A percentile compares a stretch with the other conserved stretches of the same genome.
phyloP scores from a whole-genome alignment of 2,797 vertebrate genomes.

The Urosaurus nigricauda region DNA sequence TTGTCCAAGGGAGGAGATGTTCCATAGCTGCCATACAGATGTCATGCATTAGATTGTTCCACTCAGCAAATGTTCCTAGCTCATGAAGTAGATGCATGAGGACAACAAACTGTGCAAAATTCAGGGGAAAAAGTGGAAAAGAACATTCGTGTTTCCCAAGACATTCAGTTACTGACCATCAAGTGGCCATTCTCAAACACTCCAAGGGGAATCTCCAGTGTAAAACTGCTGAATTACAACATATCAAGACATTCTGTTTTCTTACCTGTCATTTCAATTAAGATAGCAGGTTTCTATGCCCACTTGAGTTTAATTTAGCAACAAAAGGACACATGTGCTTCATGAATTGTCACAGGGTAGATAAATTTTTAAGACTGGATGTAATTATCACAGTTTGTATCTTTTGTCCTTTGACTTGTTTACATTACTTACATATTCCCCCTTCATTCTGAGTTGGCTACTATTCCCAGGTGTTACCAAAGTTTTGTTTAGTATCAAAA shows the following conservation, averaged over 20 bases:
- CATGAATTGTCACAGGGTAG: neutral
- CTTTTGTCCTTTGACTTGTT: neutral
- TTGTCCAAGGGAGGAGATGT: neutral
- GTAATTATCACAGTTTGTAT: neutral
- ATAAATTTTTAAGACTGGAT: neutral
- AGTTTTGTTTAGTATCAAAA: no score
- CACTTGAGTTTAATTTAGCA: neutral
- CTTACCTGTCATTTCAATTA: neutral
- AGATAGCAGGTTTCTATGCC: no score
- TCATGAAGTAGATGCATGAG: neutral
- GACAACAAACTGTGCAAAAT: neutral
- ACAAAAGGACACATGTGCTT: neutral
- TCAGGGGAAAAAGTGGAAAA: neutral
- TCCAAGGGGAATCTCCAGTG: neutral
- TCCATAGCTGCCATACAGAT: neutral
- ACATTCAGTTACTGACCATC: neutral
- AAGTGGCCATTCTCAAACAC: neutral
- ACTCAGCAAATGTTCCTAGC: neutral
- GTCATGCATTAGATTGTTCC: neutral
- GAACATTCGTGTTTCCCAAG: neutral
- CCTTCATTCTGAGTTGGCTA: no score
- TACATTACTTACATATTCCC: neutral
- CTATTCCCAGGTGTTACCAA: no score
- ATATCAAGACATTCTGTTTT: neutral
- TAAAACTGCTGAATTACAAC: neutral